Conservation (phyloP, 2,797 vertebrate genomes). For the Pelobates cultripes region DNA sequence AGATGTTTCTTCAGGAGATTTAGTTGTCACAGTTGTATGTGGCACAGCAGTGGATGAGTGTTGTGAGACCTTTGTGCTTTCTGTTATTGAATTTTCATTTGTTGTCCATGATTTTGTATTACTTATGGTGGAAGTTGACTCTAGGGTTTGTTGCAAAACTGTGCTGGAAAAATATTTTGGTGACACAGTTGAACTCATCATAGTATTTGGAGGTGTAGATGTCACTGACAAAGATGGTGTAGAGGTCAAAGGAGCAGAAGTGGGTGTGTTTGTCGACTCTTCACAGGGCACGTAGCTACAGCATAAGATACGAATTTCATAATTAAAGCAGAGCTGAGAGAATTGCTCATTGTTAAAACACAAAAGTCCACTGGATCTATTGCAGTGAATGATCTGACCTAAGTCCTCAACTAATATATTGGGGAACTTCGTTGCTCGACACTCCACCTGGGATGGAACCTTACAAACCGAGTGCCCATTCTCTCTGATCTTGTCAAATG, state of each 20-base stretch:
- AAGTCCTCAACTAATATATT: slow-evolving; percentile 10
- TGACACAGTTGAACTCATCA: background rate
- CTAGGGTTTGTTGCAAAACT: background rate
- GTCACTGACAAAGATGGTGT: accelerated
- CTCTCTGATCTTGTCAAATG: slow-evolving; percentile 55
- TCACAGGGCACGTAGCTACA: slow-evolving; percentile 65
- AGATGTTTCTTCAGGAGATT: too few relatives aligned
- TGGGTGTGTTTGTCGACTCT: background rate
- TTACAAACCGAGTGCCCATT: slow-evolving; percentile 63
- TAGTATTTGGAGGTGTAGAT: background rate
- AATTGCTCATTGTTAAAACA: slow-evolving; percentile 69
- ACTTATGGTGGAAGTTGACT: background rate
- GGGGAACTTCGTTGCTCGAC: slow-evolving; percentile 58
- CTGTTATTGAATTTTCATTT: background rate
- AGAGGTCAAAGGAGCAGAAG: background rate
- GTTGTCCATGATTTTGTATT: background rate
- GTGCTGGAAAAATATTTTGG: background rate
- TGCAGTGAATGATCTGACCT: slow-evolving; percentile 66
- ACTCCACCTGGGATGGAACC: slow-evolving; percentile 44
- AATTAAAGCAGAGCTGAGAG: slow-evolving; percentile 64
- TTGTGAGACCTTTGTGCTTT: background rate
- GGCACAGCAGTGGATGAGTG: background rate
- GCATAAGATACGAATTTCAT: slow-evolving; percentile 68
- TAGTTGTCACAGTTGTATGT: too few relatives aligned
- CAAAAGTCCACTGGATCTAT: slow-evolving; percentile 55